A percentile compares a stretch with the other conserved stretches of the same genome.
These are phyloP conservation scores for Pygoscelis adeliae DNA, from an alignment of 2,113 vertebrate genomes.

Conservation along the genomic window DNA sequence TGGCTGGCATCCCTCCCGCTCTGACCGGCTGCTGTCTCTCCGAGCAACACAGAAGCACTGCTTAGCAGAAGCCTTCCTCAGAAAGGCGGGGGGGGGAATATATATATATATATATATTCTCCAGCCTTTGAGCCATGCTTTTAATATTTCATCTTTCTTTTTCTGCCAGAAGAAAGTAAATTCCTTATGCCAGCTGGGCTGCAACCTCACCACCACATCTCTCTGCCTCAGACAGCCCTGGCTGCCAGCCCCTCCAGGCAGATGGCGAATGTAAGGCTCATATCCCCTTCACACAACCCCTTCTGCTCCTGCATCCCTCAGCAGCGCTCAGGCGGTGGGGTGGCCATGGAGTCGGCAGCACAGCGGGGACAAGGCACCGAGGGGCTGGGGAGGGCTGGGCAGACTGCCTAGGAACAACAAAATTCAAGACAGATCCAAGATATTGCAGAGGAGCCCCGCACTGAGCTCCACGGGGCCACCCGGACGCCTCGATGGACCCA, in stretches of 20 bases:
- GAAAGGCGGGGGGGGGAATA: no score
- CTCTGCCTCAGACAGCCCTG: background rate
- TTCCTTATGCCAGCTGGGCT: background rate
- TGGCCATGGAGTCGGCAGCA: background rate
- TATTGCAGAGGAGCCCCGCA: background rate
- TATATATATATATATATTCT: background rate
- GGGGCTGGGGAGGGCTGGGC: background rate
- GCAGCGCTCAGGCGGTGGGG: background rate
- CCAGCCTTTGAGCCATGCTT: constrained; percentile 9
- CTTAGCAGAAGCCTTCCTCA: background rate
- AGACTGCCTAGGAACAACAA: background rate
- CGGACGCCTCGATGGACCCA: rapidly evolving
- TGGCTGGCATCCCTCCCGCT: background rate
- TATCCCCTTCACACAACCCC: background rate
- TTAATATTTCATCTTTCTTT: constrained; percentile 5
- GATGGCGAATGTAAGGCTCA: background rate
- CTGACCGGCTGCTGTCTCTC: background rate
- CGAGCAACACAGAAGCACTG: background rate
- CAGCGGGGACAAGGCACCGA: background rate
- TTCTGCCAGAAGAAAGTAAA: constrained; percentile 7
- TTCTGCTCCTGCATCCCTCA: background rate
- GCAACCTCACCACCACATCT: background rate
- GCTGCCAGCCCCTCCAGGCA: constrained; percentile 23
- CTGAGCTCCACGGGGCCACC: background rate
- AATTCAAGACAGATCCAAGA: background rate